Conservation (phyloP, 2,797 vertebrate species). For the Micropoecilia bifurca region DNA sequence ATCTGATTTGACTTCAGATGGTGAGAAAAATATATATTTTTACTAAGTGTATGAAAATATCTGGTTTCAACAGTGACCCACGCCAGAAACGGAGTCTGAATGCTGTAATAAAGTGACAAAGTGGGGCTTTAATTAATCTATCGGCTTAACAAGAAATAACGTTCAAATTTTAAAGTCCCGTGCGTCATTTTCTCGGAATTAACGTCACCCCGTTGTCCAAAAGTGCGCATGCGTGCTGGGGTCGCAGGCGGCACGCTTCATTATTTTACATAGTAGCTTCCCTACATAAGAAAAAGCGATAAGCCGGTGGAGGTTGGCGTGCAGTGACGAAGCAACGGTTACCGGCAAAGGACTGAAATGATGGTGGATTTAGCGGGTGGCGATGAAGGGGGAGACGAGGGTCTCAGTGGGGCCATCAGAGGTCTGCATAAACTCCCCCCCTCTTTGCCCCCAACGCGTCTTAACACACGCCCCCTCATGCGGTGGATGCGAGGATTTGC, state of each 20-base stretch:
- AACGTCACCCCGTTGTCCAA: slow-evolving; percentile 41
- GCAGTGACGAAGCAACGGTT: neutral
- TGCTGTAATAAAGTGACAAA: neutral
- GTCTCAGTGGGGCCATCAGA: slow-evolving; percentile 4
- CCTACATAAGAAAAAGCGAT: neutral
- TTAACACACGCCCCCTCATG: slow-evolving; percentile 45
- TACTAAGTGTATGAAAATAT: too few species aligned
- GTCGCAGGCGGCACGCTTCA: slow-evolving; percentile 44
- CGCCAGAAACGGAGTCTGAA: neutral
- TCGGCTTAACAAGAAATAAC: neutral
- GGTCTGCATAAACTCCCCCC: slow-evolving; percentile 44
- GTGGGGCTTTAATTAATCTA: neutral
- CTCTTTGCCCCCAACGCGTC: neutral
- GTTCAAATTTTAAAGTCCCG: slow-evolving; percentile 12
- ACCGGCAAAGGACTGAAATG: neutral
- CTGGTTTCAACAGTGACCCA: neutral
- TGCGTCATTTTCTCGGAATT: slow-evolving; percentile 35
- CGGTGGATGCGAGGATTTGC: slow-evolving; percentile 33
- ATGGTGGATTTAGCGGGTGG: slow-evolving; percentile 25
- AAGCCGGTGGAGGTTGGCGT: neutral
- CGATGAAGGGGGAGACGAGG: slow-evolving; percentile 4
- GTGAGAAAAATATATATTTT: too few species aligned
- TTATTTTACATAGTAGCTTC: slow-evolving; percentile 4
- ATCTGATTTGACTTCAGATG: too few species aligned
- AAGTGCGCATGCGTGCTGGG: slow-evolving; percentile 51